Conservation (phyloP, 1,140 invertebrate species). For the Augochlora pura region DNA sequence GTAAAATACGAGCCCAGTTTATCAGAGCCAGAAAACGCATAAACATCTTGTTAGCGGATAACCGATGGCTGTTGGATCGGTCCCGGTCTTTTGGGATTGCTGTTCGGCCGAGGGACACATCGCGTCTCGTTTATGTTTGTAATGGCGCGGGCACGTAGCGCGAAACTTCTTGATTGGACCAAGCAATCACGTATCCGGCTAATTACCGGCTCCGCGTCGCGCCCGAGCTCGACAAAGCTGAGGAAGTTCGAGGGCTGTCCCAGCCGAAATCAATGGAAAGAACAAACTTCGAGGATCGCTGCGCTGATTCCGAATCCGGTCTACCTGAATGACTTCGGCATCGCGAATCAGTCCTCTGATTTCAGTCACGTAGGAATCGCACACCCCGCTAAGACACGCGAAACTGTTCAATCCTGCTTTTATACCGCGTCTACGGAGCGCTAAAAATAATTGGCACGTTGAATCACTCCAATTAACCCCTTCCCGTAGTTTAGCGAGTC, state of each 20-base stretch:
- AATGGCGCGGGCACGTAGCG: not conserved
- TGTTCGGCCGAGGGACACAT: not conserved
- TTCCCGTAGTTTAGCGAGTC: not conserved
- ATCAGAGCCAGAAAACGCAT: not conserved
- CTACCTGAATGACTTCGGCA: too few species aligned
- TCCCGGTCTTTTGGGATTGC: not conserved
- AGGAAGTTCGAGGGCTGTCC: not conserved
- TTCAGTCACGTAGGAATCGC: too few species aligned
- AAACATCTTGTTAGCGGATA: not conserved
- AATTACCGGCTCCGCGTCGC: not conserved
- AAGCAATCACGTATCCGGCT: slow-evolving; percentile 11
- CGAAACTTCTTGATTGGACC: not conserved
- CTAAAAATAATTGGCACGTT: too few species aligned
- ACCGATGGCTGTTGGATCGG: not conserved
- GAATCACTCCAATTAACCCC: not conserved
- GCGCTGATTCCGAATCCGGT: not conserved
- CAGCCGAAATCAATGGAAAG: slow-evolving; percentile 4
- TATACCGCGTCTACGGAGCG: too few species aligned
- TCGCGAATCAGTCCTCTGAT: too few species aligned
- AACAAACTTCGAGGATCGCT: not conserved
- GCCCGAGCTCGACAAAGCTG: not conserved
- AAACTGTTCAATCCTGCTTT: too few species aligned
- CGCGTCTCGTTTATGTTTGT: slow-evolving; percentile 20
- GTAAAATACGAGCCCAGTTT: too few species aligned
- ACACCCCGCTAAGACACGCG: too few species aligned